Conservation (phyloP, 2,888 invertebrate genomes). For the Eudemis profundana region DNA sequence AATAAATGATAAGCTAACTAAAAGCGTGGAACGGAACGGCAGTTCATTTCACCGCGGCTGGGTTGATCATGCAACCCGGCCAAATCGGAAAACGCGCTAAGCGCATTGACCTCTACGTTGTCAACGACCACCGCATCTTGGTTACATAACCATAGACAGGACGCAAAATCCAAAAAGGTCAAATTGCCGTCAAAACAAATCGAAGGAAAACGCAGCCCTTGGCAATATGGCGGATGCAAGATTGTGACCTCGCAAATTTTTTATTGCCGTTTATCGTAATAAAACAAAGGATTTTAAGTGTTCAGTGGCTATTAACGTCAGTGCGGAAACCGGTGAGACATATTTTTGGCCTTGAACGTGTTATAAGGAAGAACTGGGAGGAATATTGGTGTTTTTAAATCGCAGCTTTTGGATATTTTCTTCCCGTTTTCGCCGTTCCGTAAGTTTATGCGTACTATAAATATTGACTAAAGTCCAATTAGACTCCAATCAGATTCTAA, state of each 20-base stretch:
- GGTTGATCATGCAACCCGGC: conserved; percentile 61
- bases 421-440: background rate
- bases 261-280: conserved; percentile 53
- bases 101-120: conserved; percentile 53
- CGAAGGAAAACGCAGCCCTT: conserved; percentile 56
- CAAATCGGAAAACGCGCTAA: conserved; percentile 54
- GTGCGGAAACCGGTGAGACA: conserved; percentile 27
- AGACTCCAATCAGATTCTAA: conserved; percentile 45
- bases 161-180: conserved; percentile 80
- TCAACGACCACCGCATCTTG: conserved; percentile 61
- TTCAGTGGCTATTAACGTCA: conserved; percentile 31
- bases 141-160: conserved; percentile 70
- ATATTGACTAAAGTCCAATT: conserved; percentile 2
- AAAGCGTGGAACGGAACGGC: conserved; percentile 43
- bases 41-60: conserved; percentile 45
- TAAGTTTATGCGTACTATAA: conserved; percentile 16
- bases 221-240: conserved; percentile 80
- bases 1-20: conserved; percentile 3
- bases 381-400: conserved; percentile 13
- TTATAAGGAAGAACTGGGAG: conserved; percentile 18
- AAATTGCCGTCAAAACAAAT: conserved; percentile 84
- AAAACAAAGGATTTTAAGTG: conserved; percentile 45
- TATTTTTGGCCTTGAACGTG: conserved; percentile 36
- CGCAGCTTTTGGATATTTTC: conserved; percentile 21
- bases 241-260: conserved; percentile 61